Base-by-base conservation (phyloP, 2,113 vertebrate genomes). In the Parus major region DNA sequence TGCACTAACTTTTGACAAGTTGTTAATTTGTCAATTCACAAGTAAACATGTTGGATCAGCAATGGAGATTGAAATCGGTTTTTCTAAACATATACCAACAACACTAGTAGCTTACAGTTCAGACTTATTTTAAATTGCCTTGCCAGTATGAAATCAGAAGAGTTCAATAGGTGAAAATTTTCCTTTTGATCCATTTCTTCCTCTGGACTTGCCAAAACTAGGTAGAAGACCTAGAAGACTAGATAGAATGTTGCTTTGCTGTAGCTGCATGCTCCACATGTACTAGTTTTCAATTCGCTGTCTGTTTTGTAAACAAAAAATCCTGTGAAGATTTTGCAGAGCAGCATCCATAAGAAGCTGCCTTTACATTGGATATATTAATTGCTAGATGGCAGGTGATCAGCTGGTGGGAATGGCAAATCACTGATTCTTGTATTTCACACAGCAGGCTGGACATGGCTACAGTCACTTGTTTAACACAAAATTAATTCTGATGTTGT, bases 401-500 rank as follows among this genome's bases (percentile, higher is more conserved):
- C 2, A 5, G 13, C 49, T 70, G 46, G 12, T 61, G 39, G 28
- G 64, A 69, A 29, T 21, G 27, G 47, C 35, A 63, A 25, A 61
- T 46, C 39, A 35, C 59, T 15, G 36, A 50, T 27, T 73, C 42
- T 36, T 57, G 17, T 31, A 21, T 85, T 80, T 42, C 15, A n/a
- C 27, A 4, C 12, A 5, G 14, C 28, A 56, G 59, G 36, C 55
- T 52, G 60, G 35, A 47, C 42, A 44, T 4, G 1, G 5, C 82
- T 91, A 4, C 71, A 73, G 64, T 35, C 15, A n/a, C 46, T 88
- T 33, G 12, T 73, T 33, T 90, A 90, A 90, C 41, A 0, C n/a
- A 41, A 73, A 59, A 44, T 91, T 75, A 97, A 41, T 8, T 66
- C 89, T 95, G 72, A 82, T 88, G 18, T 91, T 96, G 41, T 64